These are phyloP conservation scores for Xiphias gladius DNA, from an alignment of 2,113 vertebrate genomes.

Conservation along the genomic window DNA sequence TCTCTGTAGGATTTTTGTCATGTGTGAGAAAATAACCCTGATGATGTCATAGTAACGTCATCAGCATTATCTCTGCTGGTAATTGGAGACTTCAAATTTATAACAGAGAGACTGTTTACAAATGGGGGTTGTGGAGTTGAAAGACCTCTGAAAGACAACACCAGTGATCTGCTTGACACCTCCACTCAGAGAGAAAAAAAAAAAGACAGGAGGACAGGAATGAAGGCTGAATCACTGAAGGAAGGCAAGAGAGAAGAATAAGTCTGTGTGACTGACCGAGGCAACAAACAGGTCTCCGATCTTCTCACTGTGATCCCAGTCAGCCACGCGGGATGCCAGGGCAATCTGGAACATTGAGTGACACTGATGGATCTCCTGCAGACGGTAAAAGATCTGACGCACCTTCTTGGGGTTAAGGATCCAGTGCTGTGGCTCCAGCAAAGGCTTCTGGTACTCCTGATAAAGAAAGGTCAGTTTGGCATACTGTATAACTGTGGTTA, in stretches of 20 bases:
- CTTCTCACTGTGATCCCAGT: slow-evolving; percentile 91
- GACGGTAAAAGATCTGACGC: slow-evolving; percentile 88
- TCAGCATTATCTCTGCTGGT: no score
- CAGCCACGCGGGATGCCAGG: slow-evolving; percentile 88
- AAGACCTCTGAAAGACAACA: no score
- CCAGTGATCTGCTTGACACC: background rate
- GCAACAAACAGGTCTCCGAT: slow-evolving; percentile 94
- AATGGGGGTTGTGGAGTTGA: no score
- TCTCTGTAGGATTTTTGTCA: no score
- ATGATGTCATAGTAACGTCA: no score
- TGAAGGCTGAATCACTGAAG: background rate
- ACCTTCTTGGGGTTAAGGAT: slow-evolving; percentile 89
- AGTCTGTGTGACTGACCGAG: slow-evolving; percentile 82
- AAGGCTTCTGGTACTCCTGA: slow-evolving; percentile 91
- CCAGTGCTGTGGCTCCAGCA: slow-evolving; percentile 86
- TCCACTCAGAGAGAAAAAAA: background rate
- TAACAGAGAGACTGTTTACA: no score
- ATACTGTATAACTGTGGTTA: background rate
- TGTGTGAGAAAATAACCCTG: no score
- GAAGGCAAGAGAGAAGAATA: background rate
- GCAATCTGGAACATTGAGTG: slow-evolving; percentile 96
- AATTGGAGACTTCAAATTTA: no score
- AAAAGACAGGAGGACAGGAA: background rate
- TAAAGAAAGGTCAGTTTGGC: background rate
- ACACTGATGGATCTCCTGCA: slow-evolving; percentile 92